Evolutionary conservation across 2,888 invertebrate species (phyloP).

Genomic region (Melieria crassipennis): DNA sequence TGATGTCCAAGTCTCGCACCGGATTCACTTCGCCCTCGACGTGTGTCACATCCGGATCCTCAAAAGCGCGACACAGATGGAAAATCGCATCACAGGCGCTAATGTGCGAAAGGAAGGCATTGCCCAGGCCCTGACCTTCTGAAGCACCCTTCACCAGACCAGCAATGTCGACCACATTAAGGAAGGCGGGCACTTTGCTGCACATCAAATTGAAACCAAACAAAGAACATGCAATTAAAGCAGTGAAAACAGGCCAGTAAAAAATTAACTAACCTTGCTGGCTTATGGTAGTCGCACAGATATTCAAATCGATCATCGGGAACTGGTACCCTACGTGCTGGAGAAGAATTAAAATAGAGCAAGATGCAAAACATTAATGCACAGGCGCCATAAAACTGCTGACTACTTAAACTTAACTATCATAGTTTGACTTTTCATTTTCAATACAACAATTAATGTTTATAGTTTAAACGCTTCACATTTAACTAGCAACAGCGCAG

Average conservation of each 20-base stretch:
- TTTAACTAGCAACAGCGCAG: too few species aligned
- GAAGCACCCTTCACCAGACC: conserved; percentile 98
- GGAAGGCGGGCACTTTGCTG: conserved; percentile 97
- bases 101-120: conserved; percentile 98
- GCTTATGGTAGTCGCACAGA: conserved; percentile 93
- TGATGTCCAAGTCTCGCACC: conserved; percentile 95
- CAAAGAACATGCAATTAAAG: background rate
- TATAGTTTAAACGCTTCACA: too few species aligned
- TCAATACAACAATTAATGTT: too few species aligned
- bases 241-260: background rate
- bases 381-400: background rate
- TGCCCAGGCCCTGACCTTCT: conserved; percentile 96
- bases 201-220: conserved; percentile 44
- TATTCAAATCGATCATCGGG: conserved; percentile 95
- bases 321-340: conserved; percentile 94
- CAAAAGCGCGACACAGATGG: conserved; percentile 96
- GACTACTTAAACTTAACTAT: too few species aligned
- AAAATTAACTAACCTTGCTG: conserved; percentile 77
- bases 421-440: too few species aligned
- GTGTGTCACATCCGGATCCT: conserved; percentile 97
- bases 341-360: conserved; percentile 38
- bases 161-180: conserved; percentile 98
- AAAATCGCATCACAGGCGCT: conserved; percentile 98
- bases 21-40: conserved; percentile 99
- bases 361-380: too few species aligned